Conservation (phyloP, 2,888 invertebrate species). For the Metallyticus violacea region DNA sequence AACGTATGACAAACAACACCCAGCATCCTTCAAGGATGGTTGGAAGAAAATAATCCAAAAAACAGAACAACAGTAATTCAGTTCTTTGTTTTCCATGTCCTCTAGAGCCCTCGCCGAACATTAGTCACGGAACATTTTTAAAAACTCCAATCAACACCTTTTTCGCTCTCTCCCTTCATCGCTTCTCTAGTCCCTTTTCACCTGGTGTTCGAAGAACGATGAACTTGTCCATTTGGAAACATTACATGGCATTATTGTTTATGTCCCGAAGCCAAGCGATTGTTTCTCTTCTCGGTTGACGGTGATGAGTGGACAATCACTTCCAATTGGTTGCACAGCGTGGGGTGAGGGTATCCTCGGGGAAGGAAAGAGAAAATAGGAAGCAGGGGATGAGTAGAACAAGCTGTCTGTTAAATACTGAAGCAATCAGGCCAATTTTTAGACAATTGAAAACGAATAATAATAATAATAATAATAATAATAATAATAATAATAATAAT, state of each 20-base stretch:
- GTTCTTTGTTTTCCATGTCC: background rate
- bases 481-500: too few relatives aligned
- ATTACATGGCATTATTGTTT: slow-evolving; percentile 4
- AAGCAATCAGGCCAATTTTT: background rate
- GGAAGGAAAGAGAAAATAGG: background rate
- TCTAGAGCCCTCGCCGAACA: background rate
- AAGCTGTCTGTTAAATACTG: background rate
- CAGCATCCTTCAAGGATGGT: background rate
- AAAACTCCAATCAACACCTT: slow-evolving; percentile 3
- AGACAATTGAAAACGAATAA: background rate
- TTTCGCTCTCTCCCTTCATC: background rate
- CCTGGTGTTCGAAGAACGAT: slow-evolving; percentile 7
- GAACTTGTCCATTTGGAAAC: background rate
- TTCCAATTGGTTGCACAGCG: slow-evolving; percentile 7
- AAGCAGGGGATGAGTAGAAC: background rate
- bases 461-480: too few relatives aligned
- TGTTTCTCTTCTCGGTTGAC: background rate
- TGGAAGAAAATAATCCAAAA: background rate
- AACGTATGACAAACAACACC: too few relatives aligned
- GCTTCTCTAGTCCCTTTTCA: background rate
- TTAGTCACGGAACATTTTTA: slow-evolving; percentile 2
- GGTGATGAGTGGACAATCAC: background rate
- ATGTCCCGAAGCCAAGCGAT: background rate
- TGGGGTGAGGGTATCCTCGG: background rate
- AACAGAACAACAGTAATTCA: background rate